These are phyloP conservation scores for Columba guinea DNA, from an alignment of 2,797 vertebrate genomes.

Conservation along the genomic window DNA sequence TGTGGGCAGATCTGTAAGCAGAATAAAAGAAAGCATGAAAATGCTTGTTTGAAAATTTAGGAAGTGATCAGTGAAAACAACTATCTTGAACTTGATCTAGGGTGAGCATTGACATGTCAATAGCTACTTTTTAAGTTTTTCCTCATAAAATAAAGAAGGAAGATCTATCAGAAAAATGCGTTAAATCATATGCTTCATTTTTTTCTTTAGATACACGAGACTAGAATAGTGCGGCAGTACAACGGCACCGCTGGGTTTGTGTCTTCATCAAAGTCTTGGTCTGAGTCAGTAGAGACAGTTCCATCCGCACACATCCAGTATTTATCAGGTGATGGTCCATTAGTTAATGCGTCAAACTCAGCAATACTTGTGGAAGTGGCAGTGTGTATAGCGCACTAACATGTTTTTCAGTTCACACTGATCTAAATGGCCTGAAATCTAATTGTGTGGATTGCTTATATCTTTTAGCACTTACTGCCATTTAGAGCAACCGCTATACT, in stretches of 20 bases:
- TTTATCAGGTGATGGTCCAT: conserved; percentile 29
- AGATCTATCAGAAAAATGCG: neutral
- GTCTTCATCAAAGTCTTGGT: neutral
- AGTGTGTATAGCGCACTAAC: conserved; percentile 8
- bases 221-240: neutral
- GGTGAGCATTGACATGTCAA: neutral
- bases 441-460: conserved; percentile 6
- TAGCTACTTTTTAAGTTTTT: neutral
- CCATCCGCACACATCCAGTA: neutral
- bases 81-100: conserved; percentile 50
- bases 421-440: conserved; percentile 54
- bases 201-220: neutral
- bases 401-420: conserved; percentile 28
- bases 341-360: conserved; percentile 55
- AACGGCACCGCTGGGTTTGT: neutral
- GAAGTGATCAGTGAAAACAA: neutral
- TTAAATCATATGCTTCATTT: neutral
- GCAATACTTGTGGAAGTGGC: conserved; percentile 22
- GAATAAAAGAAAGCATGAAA: conserved; percentile 65
- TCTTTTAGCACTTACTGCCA: conserved; percentile 22
- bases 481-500: neutral
- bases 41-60: conserved; percentile 60
- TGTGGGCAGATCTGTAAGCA: conserved; percentile 33
- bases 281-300: neutral
- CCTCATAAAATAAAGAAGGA: neutral